Evolutionary conservation across 2,113 vertebrate species (phyloP).

Genomic region (Nycticorax nycticorax): DNA sequence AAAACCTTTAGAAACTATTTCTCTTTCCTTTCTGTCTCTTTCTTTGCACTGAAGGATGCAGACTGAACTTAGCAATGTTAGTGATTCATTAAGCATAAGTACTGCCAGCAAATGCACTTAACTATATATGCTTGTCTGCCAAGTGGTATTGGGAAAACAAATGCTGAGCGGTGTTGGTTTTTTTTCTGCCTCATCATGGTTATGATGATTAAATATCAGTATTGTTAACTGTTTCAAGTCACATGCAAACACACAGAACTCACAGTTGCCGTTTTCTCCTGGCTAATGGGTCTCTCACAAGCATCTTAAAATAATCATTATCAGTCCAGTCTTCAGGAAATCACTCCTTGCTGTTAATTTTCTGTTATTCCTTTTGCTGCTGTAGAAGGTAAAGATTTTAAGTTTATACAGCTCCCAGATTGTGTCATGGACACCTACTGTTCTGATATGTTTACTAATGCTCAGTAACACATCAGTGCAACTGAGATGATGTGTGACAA

Average conservation of each 20-base stretch:
- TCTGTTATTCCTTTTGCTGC: neutral
- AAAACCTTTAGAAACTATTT: neutral
- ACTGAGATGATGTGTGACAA: neutral
- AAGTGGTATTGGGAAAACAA: neutral
- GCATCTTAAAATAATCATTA: neutral
- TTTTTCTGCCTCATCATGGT: neutral
- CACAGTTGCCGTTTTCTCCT: neutral
- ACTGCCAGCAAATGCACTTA: constrained; percentile 8
- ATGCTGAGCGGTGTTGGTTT: neutral
- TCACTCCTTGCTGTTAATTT: neutral
- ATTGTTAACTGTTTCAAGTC: neutral
- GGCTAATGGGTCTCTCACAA: neutral
- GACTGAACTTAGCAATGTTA: neutral
- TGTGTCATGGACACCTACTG: neutral
- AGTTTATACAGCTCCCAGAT: neutral
- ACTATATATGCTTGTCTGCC: neutral
- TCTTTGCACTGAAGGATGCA: neutral
- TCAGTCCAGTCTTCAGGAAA: neutral
- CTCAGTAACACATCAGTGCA: neutral
- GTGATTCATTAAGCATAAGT: neutral
- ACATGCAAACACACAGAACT: neutral
- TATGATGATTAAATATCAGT: neutral
- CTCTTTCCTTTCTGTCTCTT: neutral
- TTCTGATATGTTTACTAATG: neutral
- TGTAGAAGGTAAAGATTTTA: neutral